A percentile compares a stretch with the other conserved stretches of the same genome.
Conservation (phyloP, 2,888 invertebrate species). For the Megaustenia siamemsis region DNA sequence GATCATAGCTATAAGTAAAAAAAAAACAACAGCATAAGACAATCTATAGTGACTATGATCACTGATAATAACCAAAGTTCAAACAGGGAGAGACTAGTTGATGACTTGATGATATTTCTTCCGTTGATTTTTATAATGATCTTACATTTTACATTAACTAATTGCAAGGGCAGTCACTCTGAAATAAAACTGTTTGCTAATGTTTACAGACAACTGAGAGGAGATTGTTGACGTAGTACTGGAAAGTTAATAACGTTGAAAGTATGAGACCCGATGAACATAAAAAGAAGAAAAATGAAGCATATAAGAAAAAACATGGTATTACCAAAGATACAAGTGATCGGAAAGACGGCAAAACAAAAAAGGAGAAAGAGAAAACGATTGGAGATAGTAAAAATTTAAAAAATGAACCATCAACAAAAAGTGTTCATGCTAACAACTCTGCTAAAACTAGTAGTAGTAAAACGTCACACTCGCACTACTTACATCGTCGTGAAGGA, state of each 20-base stretch:
- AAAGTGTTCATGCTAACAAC: conserved; percentile 7
- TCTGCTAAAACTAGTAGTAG: no score
- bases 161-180: conserved; percentile 5
- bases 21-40: no score
- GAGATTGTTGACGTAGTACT: no score
- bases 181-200: background rate
- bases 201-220: conserved; percentile 11
- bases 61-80: no score
- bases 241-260: no score
- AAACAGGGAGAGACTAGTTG: no score
- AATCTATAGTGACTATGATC: no score
- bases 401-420: background rate
- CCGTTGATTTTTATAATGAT: background rate
- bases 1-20: no score
- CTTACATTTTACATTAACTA: background rate
- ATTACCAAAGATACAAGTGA: conserved; percentile 49
- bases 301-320: conserved; percentile 75
- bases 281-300: conserved; percentile 71
- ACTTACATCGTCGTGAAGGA: background rate
- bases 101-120: no score
- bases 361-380: conserved; percentile 30
- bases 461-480: no score
- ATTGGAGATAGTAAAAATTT: background rate
- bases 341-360: conserved; percentile 41
- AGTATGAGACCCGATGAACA: conserved; percentile 76